phyloP scores from a whole-genome alignment of 1,140 invertebrate genomes.

The Zaprionus lachaisei region DNA sequence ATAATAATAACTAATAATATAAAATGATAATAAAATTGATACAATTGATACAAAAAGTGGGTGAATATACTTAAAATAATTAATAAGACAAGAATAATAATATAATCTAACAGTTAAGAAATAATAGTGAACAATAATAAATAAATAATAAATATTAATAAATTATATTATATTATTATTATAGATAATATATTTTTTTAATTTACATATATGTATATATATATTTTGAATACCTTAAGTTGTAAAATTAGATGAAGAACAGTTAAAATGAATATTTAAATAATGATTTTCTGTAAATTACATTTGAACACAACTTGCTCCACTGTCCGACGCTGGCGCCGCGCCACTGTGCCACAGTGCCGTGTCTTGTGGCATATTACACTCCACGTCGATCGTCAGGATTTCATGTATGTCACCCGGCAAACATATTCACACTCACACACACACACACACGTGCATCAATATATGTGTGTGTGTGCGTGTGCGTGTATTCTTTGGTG shows the following conservation, averaged over 20 bases:
- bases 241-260: background rate
- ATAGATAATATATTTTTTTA: too few relatives aligned
- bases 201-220: too few relatives aligned
- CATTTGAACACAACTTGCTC: background rate
- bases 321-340: background rate
- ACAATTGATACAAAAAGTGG: too few relatives aligned
- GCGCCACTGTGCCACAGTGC: background rate
- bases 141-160: too few relatives aligned
- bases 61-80: too few relatives aligned
- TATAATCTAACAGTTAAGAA: too few relatives aligned
- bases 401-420: slow-evolving; percentile 39
- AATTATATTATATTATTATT: too few relatives aligned
- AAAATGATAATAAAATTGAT: too few relatives aligned
- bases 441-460: too few relatives aligned
- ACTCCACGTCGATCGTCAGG: slow-evolving; percentile 51
- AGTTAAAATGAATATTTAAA: background rate
- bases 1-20: background rate
- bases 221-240: too few relatives aligned
- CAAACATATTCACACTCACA: slow-evolving; percentile 7
- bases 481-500: slow-evolving; percentile 5
- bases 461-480: background rate
- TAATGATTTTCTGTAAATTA: background rate
- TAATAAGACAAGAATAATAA: too few relatives aligned
- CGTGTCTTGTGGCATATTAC: slow-evolving; percentile 33
- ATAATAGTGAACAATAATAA: too few relatives aligned